Base-by-base conservation (phyloP, 92 coral and sea anemone genomes). In the Phenganax stokvisi region DNA sequence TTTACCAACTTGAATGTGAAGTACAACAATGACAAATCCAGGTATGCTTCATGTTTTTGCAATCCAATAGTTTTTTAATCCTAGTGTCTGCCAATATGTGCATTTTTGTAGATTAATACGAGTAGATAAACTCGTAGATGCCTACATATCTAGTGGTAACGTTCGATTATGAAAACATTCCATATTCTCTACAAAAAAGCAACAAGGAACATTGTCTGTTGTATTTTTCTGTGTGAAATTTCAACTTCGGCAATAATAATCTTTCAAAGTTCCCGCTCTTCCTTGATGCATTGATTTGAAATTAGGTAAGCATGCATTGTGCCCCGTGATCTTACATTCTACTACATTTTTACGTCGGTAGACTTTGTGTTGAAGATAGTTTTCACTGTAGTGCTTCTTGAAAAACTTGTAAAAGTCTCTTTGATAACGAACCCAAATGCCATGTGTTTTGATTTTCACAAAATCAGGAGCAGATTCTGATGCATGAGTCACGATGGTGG, bases 1-100 rank as follows among this genome's bases (percentile, higher is more conserved):
- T 89, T 92, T 51, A 77, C 89, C 55, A 84, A 83, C 57, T 80
- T 94, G 71, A 92, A 89, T 57, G 93, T 94, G 75, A 94, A 92
- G 79, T 94, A 87, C 90, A 94, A 94, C 87, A 94, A 90, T 56
- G 98, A 94, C 3, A 94, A 90, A 87, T 88, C 94, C 91, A 94
- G 91, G 98, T 91, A 66, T 61, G 83, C 62, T 17, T 57, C 51
- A 16, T 0, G 4, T 7, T 3, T 13, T 62, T 20, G 13, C 64
- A 13, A 59, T 59, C 16, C 65, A 59, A 3, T 25, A 59, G 16
- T 59, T 59, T 25, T 13, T 59, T 59, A 6, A 59, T 13, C 2
- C 27, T 1, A 37, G 47, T 37, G 2, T 37, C 47, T 37, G 47
- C 47, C 3, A 37, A 1, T 37, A 37, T 37, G 47, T 37, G 47